These are phyloP conservation scores for Setophaga coronata DNA, from an alignment of 2,113 vertebrate species.

Conservation along the genomic window DNA sequence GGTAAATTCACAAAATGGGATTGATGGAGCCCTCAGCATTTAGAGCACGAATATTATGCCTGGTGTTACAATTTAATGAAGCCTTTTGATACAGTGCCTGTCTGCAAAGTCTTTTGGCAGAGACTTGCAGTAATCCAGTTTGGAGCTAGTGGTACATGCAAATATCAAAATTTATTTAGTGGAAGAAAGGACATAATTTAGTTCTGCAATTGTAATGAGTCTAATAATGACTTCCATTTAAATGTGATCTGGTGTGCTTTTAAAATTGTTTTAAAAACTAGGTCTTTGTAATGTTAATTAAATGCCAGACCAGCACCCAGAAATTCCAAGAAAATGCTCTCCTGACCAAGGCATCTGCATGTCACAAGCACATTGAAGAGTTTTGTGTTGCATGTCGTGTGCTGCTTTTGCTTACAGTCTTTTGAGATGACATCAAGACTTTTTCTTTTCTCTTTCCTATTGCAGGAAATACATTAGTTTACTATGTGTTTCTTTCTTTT, in stretches of 20 bases:
- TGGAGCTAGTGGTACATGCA: background rate
- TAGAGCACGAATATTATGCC: background rate
- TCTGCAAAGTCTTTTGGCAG: background rate
- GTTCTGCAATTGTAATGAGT: background rate
- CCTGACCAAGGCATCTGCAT: background rate
- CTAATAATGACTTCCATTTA: background rate
- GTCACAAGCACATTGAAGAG: background rate
- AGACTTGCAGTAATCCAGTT: background rate
- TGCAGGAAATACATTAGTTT: background rate
- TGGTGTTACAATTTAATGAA: background rate
- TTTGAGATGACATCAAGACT: background rate
- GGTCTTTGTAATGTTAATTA: background rate
- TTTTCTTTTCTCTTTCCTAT: background rate
- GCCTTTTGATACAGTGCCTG: background rate
- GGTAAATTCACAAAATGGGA: background rate
- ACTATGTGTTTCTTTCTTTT: background rate
- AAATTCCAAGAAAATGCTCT: background rate
- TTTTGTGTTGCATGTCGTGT: background rate
- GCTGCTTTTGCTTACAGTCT: background rate
- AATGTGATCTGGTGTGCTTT: background rate
- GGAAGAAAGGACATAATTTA: background rate
- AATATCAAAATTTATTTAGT: background rate
- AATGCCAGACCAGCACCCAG: background rate
- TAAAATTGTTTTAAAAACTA: background rate
- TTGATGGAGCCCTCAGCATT: background rate